phyloP scores from a whole-genome alignment of 2,888 invertebrate genomes.

The Coleophora flavipennella region DNA sequence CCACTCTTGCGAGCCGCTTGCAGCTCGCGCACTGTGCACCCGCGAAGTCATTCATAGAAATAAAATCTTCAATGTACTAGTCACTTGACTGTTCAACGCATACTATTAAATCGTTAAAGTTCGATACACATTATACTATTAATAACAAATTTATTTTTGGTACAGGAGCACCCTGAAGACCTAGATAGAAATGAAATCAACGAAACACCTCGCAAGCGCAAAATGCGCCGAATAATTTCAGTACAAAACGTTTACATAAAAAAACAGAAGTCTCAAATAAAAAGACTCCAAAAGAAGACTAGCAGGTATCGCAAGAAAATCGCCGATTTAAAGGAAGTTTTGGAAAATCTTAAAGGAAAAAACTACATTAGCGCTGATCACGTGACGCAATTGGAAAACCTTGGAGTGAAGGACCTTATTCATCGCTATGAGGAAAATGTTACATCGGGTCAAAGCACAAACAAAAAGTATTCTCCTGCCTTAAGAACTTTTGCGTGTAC shows the following conservation, averaged over 20 bases:
- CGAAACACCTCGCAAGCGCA: conserved; percentile 1
- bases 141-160: no score
- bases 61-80: no score
- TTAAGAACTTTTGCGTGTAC: conserved; percentile 24
- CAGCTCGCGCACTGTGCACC: no score
- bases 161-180: background rate
- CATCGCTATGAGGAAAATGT: conserved; percentile 1
- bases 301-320: conserved; percentile 2
- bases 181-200: background rate
- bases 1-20: no score
- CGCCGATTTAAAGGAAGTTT: background rate
- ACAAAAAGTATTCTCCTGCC: conserved; percentile 9
- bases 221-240: background rate
- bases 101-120: no score
- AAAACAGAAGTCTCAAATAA: conserved; percentile 2
- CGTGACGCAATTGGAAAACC: conserved; percentile 1
- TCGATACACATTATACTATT: no score
- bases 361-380: background rate
- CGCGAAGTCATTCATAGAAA: no score
- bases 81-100: no score
- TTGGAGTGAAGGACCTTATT: conserved; percentile 2
- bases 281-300: conserved; percentile 4
- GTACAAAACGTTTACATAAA: background rate
- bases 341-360: background rate
- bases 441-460: conserved; percentile 1